Percentiles rank a stretch among this genome's conserved stretches.
These are phyloP conservation scores for Chironomus riparius DNA, from an alignment of 2,888 invertebrate genomes.

Conservation along the genomic window DNA sequence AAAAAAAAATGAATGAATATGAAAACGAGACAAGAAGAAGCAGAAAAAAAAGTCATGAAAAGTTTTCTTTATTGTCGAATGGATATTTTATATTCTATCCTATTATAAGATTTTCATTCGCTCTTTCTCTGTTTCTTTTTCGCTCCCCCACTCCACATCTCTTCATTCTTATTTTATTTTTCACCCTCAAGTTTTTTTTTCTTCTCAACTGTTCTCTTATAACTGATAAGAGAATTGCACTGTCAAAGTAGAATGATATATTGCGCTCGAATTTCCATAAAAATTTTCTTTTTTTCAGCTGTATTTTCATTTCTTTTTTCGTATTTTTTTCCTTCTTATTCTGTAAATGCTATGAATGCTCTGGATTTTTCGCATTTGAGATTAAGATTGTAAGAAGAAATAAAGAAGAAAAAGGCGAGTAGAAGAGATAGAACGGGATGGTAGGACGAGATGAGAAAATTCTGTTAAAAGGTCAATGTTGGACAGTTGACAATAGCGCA, in stretches of 20 bases:
- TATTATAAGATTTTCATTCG: not conserved
- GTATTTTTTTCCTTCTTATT: not conserved
- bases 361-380: slow-evolving; percentile 12
- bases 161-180: slow-evolving; percentile 15
- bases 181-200: slow-evolving; percentile 9
- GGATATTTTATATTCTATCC: not conserved
- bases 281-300: slow-evolving; percentile 15
- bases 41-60: not conserved
- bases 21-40: not conserved
- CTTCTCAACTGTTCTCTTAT: slow-evolving; percentile 5
- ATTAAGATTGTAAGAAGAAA: slow-evolving; percentile 14
- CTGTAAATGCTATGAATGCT: not conserved
- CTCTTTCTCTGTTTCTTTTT: not conserved
- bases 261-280: slow-evolving; percentile 26
- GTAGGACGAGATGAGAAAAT: no score
- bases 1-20: not conserved
- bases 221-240: slow-evolving; percentile 27
- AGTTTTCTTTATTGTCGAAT: slow-evolving; percentile 7
- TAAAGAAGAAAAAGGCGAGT: not conserved
- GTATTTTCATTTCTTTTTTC: not conserved
- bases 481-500: no score
- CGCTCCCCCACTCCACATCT: not conserved
- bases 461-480: no score
- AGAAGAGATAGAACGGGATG: not conserved
- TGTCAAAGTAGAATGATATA: slow-evolving; percentile 25